Evolutionary conservation across 2,113 vertebrate species (phyloP).

Genomic region (Elachura formosa): DNA sequence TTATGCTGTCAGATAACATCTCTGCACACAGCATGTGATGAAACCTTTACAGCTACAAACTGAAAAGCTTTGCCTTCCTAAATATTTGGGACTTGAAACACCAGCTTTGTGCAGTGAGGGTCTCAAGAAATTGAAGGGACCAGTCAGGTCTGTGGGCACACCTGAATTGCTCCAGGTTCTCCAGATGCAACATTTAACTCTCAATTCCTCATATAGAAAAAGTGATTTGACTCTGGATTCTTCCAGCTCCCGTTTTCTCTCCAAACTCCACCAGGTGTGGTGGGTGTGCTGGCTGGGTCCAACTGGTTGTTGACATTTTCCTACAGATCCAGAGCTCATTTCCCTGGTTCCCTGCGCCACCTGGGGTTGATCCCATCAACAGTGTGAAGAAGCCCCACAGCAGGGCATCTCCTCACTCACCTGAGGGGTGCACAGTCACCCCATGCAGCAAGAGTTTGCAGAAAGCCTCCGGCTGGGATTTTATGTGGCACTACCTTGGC

Average conservation of each 20-base stretch:
- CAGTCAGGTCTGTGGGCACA: neutral
- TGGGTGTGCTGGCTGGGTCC: neutral
- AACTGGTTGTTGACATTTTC: neutral
- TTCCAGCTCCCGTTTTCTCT: neutral
- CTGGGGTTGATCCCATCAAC: fast-evolving
- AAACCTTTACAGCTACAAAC: neutral
- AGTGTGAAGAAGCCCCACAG: neutral
- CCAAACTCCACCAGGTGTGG: fast-evolving
- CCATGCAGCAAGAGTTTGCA: neutral
- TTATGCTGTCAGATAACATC: neutral
- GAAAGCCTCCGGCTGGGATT: neutral
- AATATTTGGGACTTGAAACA: neutral
- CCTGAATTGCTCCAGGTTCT: neutral
- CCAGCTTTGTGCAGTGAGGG: neutral
- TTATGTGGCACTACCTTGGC: neutral
- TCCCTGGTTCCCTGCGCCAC: neutral
- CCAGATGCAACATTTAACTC: neutral
- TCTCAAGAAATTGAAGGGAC: neutral
- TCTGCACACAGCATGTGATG: neutral
- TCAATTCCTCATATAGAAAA: neutral
- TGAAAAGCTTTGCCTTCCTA: neutral
- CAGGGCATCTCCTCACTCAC: neutral
- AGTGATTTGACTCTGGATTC: neutral
- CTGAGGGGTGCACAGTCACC: fast-evolving
- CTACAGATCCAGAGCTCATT: fast-evolving